Base-by-base conservation (phyloP, 2,888 invertebrate genomes). In the Drosophila melanosoma region DNA sequence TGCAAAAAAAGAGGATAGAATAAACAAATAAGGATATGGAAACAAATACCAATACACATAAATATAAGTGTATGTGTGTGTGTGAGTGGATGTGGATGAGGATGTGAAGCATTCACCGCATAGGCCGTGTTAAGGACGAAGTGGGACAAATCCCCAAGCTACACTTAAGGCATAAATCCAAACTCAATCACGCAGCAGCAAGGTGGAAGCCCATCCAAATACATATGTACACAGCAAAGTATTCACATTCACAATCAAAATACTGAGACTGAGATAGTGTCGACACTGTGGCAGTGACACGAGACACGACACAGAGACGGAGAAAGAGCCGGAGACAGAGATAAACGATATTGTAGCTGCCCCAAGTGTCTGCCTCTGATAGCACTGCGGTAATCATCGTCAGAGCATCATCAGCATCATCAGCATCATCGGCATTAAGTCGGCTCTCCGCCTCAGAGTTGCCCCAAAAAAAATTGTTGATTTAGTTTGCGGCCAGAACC, bases 101-200 rank as follows among this genome's bases (percentile, higher is more conserved):
- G 3, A 0, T 60, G 52, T 26, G 33, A 8, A 59, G 59, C 73
- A 76, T 63, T 63, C 77, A 68, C 64, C 74, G 72, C 68, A 70
- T 79, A 87, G 73, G 72, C 80, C 77, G 52, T 36, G 63, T 51
- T 59, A 62, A 65, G 60, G 67, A 52, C 68, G 56, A 65, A 69
- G 45, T 54, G 66, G 23, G 48, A 57, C 72, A 89, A 87, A 81
- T 85, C 88, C 88, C 89, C 69, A 57, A 73, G 86, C 81, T 65
- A 74, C 88, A 87, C 89, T 86, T 87, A 87, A 82, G 75, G 81
- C 86, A 86, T 89, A 86, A 89, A 86, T 86, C 87, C 87, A 76
- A 86, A 85, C 88, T 82, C 85, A 84, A 89, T 85, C 89, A 89
- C 73, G 64, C 82, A 74, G 73, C 66, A 64, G 51, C 51, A 51